These are phyloP conservation scores for Podarcis raffonei DNA, from an alignment of 2,113 vertebrate species.

Conservation along the genomic window DNA sequence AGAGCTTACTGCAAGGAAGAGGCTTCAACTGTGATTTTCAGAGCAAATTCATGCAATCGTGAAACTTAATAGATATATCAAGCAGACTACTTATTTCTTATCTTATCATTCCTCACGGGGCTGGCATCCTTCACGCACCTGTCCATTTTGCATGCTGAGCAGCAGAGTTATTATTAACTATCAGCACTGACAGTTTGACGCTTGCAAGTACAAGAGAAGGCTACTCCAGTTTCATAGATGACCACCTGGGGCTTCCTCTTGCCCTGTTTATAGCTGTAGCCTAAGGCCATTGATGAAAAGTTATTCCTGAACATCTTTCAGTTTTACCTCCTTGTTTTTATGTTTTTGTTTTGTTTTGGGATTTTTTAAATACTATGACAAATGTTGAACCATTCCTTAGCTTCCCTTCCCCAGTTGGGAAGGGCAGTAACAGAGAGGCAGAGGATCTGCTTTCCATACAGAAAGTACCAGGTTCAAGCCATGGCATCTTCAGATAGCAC, in stretches of 20 bases:
- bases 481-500: too few relatives aligned
- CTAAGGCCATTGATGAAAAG: constrained; percentile 8
- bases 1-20: background rate
- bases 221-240: constrained; percentile 42
- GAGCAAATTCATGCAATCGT: background rate
- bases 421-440: too few relatives aligned
- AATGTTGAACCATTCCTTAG: too few relatives aligned
- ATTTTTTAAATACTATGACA: background rate
- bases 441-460: too few relatives aligned
- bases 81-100: constrained; percentile 34
- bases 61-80: constrained; percentile 53
- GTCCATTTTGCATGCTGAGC: constrained; percentile 44
- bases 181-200: constrained; percentile 32
- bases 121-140: constrained; percentile 26
- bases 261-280: background rate
- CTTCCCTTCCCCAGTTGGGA: background rate
- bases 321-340: background rate
- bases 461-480: too few relatives aligned
- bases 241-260: constrained; percentile 35
- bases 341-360: too few relatives aligned
- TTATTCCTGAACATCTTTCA: background rate
- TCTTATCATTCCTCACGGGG: constrained; percentile 36
- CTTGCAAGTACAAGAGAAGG: constrained; percentile 41
- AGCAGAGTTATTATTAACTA: constrained; percentile 16
- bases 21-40: background rate